Evolutionary conservation across 2,888 invertebrate species (phyloP).

Genomic region (Tenthredo livida): DNA sequence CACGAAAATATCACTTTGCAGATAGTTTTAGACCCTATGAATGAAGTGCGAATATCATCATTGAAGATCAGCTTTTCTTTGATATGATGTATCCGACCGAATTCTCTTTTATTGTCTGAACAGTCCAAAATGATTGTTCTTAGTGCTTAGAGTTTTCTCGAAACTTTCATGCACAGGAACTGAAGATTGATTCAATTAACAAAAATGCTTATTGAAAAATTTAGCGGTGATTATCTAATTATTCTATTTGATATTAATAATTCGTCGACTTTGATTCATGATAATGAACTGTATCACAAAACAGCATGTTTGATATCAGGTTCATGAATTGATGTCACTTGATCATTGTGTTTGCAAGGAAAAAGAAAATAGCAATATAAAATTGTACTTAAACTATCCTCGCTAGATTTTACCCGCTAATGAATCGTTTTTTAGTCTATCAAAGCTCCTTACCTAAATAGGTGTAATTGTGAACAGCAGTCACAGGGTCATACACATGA

Average conservation of each 20-base stretch:
- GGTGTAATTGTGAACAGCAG: conserved; percentile 79
- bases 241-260: not conserved
- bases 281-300: not conserved
- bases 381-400: not conserved
- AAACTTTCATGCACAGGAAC: not conserved
- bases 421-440: not conserved
- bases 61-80: not conserved
- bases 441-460: conserved; percentile 77
- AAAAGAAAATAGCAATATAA: not conserved
- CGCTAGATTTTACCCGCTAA: not conserved
- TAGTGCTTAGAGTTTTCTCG: not conserved
- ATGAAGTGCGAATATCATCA: not conserved
- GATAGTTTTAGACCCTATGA: not conserved
- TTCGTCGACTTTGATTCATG: not conserved
- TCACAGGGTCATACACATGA: conserved; percentile 79
- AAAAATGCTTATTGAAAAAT: not conserved
- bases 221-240: not conserved
- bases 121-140: not conserved
- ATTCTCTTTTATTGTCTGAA: not conserved
- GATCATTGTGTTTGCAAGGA: not conserved
- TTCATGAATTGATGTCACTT: not conserved
- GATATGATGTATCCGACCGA: not conserved
- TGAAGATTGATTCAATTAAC: not conserved
- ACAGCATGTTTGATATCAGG: not conserved
- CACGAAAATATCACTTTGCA: not conserved